These are phyloP conservation scores for Tylochromis polylepis DNA, from an alignment of 2,113 vertebrate genomes.

Conservation along the genomic window DNA sequence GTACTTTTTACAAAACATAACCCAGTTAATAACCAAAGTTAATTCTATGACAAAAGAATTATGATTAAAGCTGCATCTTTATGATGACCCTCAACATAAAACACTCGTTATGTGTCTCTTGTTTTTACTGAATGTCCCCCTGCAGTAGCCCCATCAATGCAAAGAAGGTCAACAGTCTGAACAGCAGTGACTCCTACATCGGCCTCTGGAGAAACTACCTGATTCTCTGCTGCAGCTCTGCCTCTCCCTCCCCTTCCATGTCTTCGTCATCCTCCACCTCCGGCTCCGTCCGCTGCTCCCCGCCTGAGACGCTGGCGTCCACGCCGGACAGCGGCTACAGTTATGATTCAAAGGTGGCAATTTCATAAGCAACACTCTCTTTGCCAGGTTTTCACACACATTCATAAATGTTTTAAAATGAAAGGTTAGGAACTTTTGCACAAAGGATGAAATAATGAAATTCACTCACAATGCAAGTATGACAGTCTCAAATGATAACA, in stretches of 20 bases:
- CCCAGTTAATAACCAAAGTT: not conserved
- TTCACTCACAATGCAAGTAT: not conserved
- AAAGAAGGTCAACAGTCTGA: conserved; percentile 92
- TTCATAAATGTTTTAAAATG: not conserved
- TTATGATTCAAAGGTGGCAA: conserved; percentile 85
- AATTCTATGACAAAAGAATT: not conserved
- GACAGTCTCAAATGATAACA: rapidly evolving
- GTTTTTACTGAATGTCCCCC: not conserved
- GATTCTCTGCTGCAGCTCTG: conserved; percentile 96
- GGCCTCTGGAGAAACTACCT: conserved; percentile 98
- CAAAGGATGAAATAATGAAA: not conserved
- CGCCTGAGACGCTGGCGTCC: conserved; percentile 97
- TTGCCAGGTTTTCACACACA: not conserved
- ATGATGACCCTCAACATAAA: not conserved
- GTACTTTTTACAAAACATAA: not conserved
- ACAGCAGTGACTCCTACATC: conserved; percentile 87
- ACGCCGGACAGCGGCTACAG: conserved; percentile 97
- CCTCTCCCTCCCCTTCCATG: conserved; percentile 78
- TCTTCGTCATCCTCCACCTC: conserved; percentile 87
- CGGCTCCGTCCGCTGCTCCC: conserved; percentile 93
- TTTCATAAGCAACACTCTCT: not conserved
- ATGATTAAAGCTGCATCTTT: not conserved
- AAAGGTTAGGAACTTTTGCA: not conserved
- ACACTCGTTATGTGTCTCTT: not conserved
- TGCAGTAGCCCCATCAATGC: conserved; percentile 96